Conservation (phyloP, 2,113 vertebrate genomes). For the Corydoras sp. region DNA sequence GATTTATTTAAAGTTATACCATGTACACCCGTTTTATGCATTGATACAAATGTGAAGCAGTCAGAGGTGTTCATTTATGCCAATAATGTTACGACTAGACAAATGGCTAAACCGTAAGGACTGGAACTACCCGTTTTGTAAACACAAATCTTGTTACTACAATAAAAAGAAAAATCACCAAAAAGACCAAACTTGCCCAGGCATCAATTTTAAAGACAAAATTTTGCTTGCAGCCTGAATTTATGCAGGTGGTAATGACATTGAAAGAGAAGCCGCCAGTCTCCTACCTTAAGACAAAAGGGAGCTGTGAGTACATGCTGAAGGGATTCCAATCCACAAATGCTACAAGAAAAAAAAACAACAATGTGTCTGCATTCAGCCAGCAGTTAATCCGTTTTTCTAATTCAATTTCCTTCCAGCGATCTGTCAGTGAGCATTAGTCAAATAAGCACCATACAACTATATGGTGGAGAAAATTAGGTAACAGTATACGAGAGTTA, state of each 20-base stretch:
- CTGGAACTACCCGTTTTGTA: no score
- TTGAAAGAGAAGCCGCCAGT: not conserved
- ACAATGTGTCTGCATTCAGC: conserved; percentile 8
- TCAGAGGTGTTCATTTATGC: no score
- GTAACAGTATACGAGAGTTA: conserved; percentile 54
- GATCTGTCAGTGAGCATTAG: conserved; percentile 58
- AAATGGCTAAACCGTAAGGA: no score
- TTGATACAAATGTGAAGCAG: no score
- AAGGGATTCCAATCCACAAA: conserved; percentile 16
- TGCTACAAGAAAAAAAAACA: conserved; percentile 17
- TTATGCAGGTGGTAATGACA: conserved; percentile 6
- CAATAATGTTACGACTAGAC: no score
- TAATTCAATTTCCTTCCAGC: conserved; percentile 54
- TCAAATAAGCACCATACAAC: conserved; percentile 34
- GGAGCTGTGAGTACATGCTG: not conserved
- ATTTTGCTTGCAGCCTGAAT: no score
- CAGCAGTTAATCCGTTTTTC: conserved; percentile 38
- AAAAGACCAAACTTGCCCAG: no score
- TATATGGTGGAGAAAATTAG: conserved; percentile 44
- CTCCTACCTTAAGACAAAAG: not conserved
- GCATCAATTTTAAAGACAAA: no score
- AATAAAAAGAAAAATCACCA: no score
- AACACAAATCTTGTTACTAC: no score
- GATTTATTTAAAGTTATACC: no score
- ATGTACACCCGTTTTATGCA: no score